phyloP scores from a whole-genome alignment of 2,888 invertebrate species.

The Dinocampus coccinellae region DNA sequence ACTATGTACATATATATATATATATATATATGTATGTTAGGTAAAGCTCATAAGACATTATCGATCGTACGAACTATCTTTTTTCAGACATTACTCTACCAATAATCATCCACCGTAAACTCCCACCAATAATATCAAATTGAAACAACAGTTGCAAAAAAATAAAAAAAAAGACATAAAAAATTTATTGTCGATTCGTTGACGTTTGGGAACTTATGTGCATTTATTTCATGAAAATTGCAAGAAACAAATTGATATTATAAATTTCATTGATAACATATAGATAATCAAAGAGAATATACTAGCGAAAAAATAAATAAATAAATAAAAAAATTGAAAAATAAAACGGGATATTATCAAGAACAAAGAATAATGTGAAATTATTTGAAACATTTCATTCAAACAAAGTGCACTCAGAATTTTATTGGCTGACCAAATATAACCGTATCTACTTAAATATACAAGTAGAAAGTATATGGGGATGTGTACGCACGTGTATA shows the following conservation, averaged over 20 bases:
- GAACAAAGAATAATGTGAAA: not conserved
- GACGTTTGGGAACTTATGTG: not conserved
- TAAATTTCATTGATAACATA: not conserved
- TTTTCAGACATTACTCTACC: not conserved
- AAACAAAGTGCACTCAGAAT: not conserved
- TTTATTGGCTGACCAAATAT: conserved; percentile 9
- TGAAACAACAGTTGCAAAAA: not conserved
- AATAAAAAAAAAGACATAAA: not conserved
- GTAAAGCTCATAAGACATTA: not conserved
- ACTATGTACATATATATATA: not conserved
- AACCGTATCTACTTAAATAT: conserved; percentile 16
- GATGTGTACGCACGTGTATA: not conserved
- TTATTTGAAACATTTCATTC: too few species aligned
- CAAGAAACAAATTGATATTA: not conserved
- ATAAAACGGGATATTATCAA: not conserved
- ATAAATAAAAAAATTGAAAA: too few species aligned
- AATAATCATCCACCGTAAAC: not conserved
- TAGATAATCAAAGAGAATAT: not conserved
- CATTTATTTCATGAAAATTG: too few species aligned
- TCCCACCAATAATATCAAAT: not conserved
- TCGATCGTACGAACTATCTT: not conserved
- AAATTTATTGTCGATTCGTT: not conserved
- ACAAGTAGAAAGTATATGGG: conserved; percentile 5
- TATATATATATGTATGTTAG: not conserved
- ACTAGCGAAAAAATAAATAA: too few species aligned